phyloP scores from a whole-genome alignment of 2,113 vertebrate genomes.

The Ctenodactylus gundi region DNA sequence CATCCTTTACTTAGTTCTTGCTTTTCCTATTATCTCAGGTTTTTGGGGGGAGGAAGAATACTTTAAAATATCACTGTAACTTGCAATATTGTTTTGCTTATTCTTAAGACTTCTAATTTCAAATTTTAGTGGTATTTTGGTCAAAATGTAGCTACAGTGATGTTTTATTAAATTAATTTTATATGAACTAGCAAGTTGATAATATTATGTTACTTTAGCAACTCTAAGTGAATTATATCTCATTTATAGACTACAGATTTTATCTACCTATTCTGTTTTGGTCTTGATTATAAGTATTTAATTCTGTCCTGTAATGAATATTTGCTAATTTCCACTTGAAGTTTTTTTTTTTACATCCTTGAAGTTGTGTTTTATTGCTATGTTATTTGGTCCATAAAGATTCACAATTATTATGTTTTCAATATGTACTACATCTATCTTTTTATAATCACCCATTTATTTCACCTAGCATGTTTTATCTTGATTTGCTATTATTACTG shows the following conservation, averaged over 20 bases:
- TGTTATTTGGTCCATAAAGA: slow-evolving; percentile 44
- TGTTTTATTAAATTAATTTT: too few relatives aligned
- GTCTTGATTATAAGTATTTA: background rate
- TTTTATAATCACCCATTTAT: background rate
- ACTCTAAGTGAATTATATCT: background rate
- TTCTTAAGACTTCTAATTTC: slow-evolving; percentile 11
- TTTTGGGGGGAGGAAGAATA: background rate
- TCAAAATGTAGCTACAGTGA: background rate
- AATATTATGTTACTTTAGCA: background rate
- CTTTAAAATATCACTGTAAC: slow-evolving; percentile 34
- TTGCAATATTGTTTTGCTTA: background rate
- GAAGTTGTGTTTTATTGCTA: slow-evolving; percentile 10
- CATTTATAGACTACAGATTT: background rate
- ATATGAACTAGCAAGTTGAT: background rate
- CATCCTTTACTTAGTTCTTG: background rate
- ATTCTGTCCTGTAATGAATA: background rate
- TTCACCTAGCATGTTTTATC: background rate
- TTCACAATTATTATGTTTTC: background rate
- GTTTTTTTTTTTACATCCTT: background rate
- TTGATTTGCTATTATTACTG: background rate
- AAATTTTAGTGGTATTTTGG: background rate
- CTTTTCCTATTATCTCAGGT: background rate
- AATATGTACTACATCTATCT: background rate
- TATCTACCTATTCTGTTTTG: background rate
- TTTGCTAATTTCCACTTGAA: background rate